Base-by-base conservation (phyloP, 2,888 invertebrate genomes). In the Orchesella flavescens region DNA sequence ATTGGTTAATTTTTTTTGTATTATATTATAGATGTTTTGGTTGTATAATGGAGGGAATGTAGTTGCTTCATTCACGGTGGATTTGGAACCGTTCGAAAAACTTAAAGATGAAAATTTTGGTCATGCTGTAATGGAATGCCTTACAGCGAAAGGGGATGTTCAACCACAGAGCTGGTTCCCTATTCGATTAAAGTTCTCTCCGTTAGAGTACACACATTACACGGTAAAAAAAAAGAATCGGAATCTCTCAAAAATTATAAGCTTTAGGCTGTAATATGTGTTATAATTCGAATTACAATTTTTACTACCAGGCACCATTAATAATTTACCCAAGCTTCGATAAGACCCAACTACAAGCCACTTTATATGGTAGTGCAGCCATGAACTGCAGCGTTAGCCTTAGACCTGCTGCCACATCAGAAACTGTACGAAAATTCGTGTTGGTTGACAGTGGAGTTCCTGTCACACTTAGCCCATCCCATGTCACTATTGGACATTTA, bases 171-270 rank as follows among this genome's bases (percentile, higher is more conserved):
- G 74, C 10, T 88, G 87, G 86, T 69, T 57, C 19, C 55, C 86
- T 17, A 78, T 88, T 43, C 85, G 86, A 69, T 59, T 88, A 15
- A 71, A 84, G 49, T 88, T 88, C 80, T 85, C 87, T 10, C 88
- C 88, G 0, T 46, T 88, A 49, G 87, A 88, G 63, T 84, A 79
- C 24, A 69, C 23, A 0, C 65, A 73, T 12, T 87, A 87, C 24
- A 17, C n/a, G 55, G 85, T 86, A 73, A 74, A 24, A 34, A 23
- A 19, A 71, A 53, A n/a, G n/a, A n/a, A n/a, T n/a, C n/a, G n/a
- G n/a, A n/a, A n/a, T n/a, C n/a, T n/a, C n/a, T n/a, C n/a, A n/a
- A n/a, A n/a, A 34, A 65, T 72, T 55, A 15, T 55, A 24, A 73
- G 21, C 55, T 24, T 49, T 24, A 15, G 23, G 24, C 9, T 55